Evolutionary conservation across 2,888 invertebrate species (phyloP).

Genomic region (Nudaria mundana): DNA sequence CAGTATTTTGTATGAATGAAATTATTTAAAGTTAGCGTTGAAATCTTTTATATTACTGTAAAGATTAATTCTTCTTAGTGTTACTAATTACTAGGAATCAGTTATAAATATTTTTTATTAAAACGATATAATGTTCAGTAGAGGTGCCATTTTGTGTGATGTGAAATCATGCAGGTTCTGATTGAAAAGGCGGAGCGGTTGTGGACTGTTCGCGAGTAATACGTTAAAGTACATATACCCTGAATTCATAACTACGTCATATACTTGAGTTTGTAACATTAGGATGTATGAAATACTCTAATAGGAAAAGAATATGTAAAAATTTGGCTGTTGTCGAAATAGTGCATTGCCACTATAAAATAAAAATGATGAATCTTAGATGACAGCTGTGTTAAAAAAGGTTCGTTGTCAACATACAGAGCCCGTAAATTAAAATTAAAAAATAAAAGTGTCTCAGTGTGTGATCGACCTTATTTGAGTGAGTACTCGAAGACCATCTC

Average conservation of each 20-base stretch:
- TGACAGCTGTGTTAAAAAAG: no score
- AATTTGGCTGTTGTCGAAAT: no score
- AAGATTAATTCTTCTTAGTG: slow-evolving; percentile 58
- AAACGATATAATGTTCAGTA: slow-evolving; percentile 57
- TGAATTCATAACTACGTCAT: no score
- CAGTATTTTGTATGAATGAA: slow-evolving; percentile 50
- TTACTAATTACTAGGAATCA: slow-evolving; percentile 61
- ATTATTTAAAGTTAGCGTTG: slow-evolving; percentile 50
- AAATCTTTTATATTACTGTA: slow-evolving; percentile 58
- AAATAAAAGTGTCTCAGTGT: not conserved
- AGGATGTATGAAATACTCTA: no score
- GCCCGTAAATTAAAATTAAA: no score
- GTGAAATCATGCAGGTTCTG: slow-evolving; percentile 23
- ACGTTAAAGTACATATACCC: no score
- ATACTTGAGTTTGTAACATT: not conserved
- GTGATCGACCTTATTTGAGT: slow-evolving; percentile 1
- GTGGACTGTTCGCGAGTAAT: slow-evolving; percentile 1
- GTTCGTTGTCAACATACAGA: no score
- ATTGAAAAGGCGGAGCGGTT: slow-evolving; percentile 5
- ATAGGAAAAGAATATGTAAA: no score
- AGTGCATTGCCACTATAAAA: no score
- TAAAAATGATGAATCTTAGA: no score
- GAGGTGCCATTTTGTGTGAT: slow-evolving; percentile 66
- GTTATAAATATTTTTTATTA: slow-evolving; percentile 58
- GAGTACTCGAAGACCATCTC: slow-evolving; percentile 24